phyloP scores from a whole-genome alignment of 2,888 invertebrate genomes.

The Diplazon laetatorius region DNA sequence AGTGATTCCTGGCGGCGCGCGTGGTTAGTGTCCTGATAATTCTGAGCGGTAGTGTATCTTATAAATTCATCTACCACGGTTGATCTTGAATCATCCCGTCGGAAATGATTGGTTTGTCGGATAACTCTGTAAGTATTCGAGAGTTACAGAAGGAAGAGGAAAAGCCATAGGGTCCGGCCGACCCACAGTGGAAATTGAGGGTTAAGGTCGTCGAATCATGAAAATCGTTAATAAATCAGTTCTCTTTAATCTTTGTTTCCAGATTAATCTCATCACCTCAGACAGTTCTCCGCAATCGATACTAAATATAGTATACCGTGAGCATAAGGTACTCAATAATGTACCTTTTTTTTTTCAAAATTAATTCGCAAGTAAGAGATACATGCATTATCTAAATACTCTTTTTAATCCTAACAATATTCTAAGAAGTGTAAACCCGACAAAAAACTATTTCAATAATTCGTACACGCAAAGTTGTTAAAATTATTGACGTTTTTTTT shows the following conservation, averaged over 20 bases:
- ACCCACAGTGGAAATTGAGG: too few species aligned
- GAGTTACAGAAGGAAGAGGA: too few species aligned
- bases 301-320: neutral
- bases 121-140: too few species aligned
- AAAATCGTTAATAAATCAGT: neutral
- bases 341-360: neutral
- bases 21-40: too few species aligned
- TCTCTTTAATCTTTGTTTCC: conserved; percentile 4
- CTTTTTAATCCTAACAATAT: neutral
- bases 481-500: neutral
- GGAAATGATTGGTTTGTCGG: too few species aligned
- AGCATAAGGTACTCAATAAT: neutral
- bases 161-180: too few species aligned
- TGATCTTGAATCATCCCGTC: too few species aligned
- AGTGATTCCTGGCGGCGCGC: too few species aligned
- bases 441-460: neutral
- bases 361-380: neutral
- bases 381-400: neutral
- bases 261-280: neutral
- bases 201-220: neutral
- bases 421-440: neutral
- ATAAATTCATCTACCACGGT: too few species aligned
- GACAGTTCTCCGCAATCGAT: neutral
- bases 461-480: neutral
- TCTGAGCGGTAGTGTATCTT: too few species aligned